Base-by-base conservation (phyloP, 2,888 invertebrate genomes). In the Oscheius sp. region DNA sequence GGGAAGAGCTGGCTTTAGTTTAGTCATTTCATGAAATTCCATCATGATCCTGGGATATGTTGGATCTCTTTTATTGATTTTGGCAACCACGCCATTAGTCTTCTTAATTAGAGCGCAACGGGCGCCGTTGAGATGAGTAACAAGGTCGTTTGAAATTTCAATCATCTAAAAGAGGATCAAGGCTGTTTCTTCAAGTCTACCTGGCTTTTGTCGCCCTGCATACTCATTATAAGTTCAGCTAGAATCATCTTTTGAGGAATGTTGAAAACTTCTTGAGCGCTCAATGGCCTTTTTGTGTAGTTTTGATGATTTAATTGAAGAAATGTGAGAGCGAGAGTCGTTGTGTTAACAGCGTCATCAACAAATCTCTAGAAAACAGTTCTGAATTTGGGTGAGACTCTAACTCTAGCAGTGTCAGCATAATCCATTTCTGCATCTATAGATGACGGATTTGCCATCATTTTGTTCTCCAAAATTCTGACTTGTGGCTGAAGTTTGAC, bases 231-330 rank as follows among this genome's bases (percentile, higher is more conserved):
- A 5, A 55, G 37, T 17, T 55, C 55, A 10, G 55, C 55, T 2
- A 55, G 17, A 17, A 55, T 33, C 55, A 55, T 55, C 34, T 55
- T 55, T 34, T 55, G 55, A 33, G 55, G 55, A 17, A 55, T 55
- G 20, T 55, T 55, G 55, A 33, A 55, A 20, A 55, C 55, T 55
- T 55, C 55, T 33, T 55, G 55, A n/a, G 55, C 55, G 34, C 55
- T 55, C 12, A 55, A n/a, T 17, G 55, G 34, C 10, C 55, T 33
- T 34, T 55, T 55, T 15, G 34, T 55, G 34, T 55, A 55, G 55
- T 55, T 55, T 17, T 34, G 33, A 0, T 25, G 23, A 34, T 55
- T 55, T 6, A 34, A 20, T 34, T 55, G 55, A 17, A 55, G 55
- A 17, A 55, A 55, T 2, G 4, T 33, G 17, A 55, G 33, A 17